Evolutionary conservation across 1,140 invertebrate genomes (phyloP), one percentile per base, ranked within the genome.

Genomic region (Parasteatoda tepidariorum): DNA sequence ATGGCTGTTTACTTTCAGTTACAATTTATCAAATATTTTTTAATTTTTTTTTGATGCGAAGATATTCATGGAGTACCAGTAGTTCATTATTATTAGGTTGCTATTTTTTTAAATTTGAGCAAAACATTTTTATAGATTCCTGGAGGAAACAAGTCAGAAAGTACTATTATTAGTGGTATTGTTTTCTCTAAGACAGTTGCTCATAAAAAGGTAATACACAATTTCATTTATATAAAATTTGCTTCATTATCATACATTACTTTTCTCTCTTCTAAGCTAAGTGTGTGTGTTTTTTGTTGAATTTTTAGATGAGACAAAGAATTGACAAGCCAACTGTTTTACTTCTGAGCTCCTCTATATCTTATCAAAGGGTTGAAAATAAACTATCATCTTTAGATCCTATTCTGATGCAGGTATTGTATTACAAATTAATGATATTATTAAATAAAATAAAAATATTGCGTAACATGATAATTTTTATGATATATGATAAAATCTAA

Each of bases 121-220:
- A 41, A 41, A 41, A 6, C 13, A 5, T 13, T 48, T 48, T 33
- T 78, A 11, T 31, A 85, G 89, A 89, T 97, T 31, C 91, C 94
- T 1, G 96, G 96, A 34, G 96, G 95, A 0, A 89, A 87, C 9
- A 92, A 93, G 86, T 91, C 90, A 33, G 95, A 98, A 85, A 94
- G 94, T 24, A 90, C 91, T 85, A 92, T 98, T 64, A 90, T 98
- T 0, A 93, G 93, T 83, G 97, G 97, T 2, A 93, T 97, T 3
- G 95, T 97, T 2, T 97, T 95, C 86, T 94, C 93, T 18, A 98
- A 98, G 91, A 97, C 98, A 89, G 93, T 98, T 0, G 94, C 95
- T 0, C 96, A 98, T 89, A 94, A 95, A 87, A 89, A 88, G 75
- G 86, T 86, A 73, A 48, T 48, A n/a, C n/a, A 4, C 1, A 33